Conservation (phyloP, 2,888 invertebrate species). For the Lymantria dispar region DNA sequence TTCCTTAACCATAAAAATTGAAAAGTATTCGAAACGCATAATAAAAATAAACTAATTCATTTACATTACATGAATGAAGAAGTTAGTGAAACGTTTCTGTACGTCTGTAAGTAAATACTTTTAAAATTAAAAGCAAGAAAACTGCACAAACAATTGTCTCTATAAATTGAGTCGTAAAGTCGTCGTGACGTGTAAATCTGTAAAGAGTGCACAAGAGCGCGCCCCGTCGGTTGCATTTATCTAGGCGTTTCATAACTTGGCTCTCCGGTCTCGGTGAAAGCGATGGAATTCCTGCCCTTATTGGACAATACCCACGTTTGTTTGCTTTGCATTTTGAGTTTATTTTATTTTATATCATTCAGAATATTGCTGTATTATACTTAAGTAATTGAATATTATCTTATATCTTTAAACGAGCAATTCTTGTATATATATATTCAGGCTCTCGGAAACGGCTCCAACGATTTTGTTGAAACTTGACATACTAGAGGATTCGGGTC, state of each 20-base stretch:
- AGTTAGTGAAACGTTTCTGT: too few relatives aligned
- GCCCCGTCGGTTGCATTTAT: conserved; percentile 47
- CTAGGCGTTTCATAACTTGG: conserved; percentile 51
- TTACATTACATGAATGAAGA: too few relatives aligned
- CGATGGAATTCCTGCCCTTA: conserved; percentile 49
- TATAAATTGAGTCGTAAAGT: conserved; percentile 3
- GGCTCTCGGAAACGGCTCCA: too few relatives aligned
- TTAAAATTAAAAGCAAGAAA: not conserved
- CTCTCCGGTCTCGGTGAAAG: conserved; percentile 40
- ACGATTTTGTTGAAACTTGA: too few relatives aligned
- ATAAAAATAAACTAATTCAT: too few relatives aligned
- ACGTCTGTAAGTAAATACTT: not conserved
- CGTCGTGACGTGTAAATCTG: conserved; percentile 23
- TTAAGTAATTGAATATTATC: too few relatives aligned
- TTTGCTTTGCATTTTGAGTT: conserved; percentile 44
- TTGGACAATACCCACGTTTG: conserved; percentile 49
- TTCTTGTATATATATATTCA: too few relatives aligned
- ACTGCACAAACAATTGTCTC: not conserved
- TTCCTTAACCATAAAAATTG: too few relatives aligned
- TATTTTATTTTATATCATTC: conserved; percentile 28
- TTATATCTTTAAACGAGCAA: too few relatives aligned
- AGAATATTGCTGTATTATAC: too few relatives aligned
- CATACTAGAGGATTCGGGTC: too few relatives aligned
- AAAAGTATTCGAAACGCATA: too few relatives aligned
- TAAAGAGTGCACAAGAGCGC: conserved; percentile 13